A percentile compares a stretch with the other conserved stretches of the same genome.
Conservation (phyloP, 2,888 invertebrate species). For the Urechis unicinctus region DNA sequence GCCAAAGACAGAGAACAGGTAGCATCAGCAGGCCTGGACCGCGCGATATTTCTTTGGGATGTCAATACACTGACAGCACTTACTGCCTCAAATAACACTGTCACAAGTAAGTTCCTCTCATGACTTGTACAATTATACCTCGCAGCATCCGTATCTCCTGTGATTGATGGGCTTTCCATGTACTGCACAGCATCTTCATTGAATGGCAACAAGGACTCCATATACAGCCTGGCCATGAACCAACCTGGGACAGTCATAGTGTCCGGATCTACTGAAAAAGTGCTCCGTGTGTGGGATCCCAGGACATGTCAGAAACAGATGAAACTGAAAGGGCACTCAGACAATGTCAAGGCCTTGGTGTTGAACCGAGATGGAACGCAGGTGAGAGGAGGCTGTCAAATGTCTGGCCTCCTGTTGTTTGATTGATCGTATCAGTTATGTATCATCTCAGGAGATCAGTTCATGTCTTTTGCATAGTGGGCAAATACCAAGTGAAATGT, state of each 20-base stretch:
- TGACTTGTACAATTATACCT: background rate
- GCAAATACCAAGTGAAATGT: too few relatives aligned
- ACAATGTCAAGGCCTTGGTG: conserved; percentile 93
- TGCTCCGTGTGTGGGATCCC: conserved; percentile 94
- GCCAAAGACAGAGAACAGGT: conserved; percentile 84
- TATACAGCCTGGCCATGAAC: conserved; percentile 98
- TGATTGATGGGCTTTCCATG: background rate
- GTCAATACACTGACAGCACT: conserved; percentile 94
- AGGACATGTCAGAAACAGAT: conserved; percentile 86
- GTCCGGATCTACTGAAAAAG: conserved; percentile 66
- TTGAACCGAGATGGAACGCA: conserved; percentile 88
- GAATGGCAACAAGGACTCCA: conserved; percentile 94
- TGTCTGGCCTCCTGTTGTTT: too few relatives aligned
- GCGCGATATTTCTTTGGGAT: conserved; percentile 97
- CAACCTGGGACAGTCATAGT: conserved; percentile 90
- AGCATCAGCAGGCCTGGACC: conserved; percentile 94
- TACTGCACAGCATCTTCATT: conserved; percentile 74
- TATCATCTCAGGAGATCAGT: too few relatives aligned
- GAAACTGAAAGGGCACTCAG: conserved; percentile 94
- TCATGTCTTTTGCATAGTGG: too few relatives aligned
- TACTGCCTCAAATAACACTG: conserved; percentile 97
- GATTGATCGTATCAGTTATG: too few relatives aligned
- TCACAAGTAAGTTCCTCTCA: conserved; percentile 67
- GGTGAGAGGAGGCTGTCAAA: too few relatives aligned
- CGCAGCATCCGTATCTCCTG: background rate